These are phyloP conservation scores for Microctonus aethiopoides DNA, from an alignment of 2,888 invertebrate species.

Conservation along the genomic window DNA sequence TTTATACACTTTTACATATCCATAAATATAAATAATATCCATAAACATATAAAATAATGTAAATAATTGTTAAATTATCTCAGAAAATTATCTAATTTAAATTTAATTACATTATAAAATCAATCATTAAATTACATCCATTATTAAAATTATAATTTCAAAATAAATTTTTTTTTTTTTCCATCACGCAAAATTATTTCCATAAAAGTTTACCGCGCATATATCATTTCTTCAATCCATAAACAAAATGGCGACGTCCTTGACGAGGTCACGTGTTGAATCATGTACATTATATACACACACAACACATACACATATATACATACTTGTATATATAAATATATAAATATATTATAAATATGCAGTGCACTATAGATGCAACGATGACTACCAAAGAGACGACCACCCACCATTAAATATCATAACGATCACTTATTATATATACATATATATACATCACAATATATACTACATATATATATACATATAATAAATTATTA, in stretches of 20 bases:
- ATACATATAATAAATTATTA: not conserved
- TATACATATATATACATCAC: too few species aligned
- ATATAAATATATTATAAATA: not conserved
- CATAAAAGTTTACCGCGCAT: constrained; percentile 33
- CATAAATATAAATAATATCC: too few species aligned
- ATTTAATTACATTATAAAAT: not conserved
- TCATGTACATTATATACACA: not conserved
- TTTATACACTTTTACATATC: too few species aligned
- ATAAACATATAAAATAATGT: too few species aligned
- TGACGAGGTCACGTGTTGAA: constrained; percentile 60
- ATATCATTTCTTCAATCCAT: constrained; percentile 39
- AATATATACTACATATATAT: constrained; percentile 17
- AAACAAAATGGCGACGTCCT: constrained; percentile 60
- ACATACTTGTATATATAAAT: constrained; percentile 4
- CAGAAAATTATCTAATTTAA: not conserved
- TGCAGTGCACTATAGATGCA: too few species aligned
- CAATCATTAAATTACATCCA: not conserved
- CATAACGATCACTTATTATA: not conserved
- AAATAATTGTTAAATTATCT: not conserved
- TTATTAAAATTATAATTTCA: too few species aligned
- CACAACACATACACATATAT: not conserved
- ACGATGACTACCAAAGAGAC: not conserved
- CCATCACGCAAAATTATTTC: constrained; percentile 19
- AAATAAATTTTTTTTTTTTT: too few species aligned
- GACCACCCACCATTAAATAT: constrained; percentile 4